These are phyloP conservation scores for Cordilura impudica DNA, from an alignment of 2,888 invertebrate species.

Conservation along the genomic window DNA sequence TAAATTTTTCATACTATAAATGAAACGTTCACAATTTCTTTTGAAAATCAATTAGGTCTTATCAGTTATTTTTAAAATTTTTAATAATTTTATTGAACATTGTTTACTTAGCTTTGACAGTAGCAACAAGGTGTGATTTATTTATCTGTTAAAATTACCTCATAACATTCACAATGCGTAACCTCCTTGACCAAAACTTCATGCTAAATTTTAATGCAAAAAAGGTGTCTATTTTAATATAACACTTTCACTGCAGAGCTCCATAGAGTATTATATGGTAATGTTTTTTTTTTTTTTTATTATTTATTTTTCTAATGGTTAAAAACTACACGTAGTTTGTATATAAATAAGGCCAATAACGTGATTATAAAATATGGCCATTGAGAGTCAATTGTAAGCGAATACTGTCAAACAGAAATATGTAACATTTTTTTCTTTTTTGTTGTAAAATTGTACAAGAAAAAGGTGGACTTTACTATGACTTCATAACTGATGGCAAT, in stretches of 20 bases:
- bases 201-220: slow-evolving; percentile 11
- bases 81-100: too few species aligned
- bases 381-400: slow-evolving; percentile 15
- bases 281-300: too few species aligned
- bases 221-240: slow-evolving; percentile 27
- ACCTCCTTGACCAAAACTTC: slow-evolving; percentile 19
- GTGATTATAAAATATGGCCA: slow-evolving; percentile 33
- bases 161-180: slow-evolving; percentile 30
- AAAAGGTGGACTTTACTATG: not conserved
- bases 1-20: too few species aligned
- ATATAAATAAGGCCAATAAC: slow-evolving; percentile 48
- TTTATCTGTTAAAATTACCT: slow-evolving; percentile 24
- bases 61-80: too few species aligned
- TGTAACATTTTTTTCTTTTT: not conserved
- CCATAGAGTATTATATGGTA: not conserved
- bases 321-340: not conserved
- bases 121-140: slow-evolving; percentile 19
- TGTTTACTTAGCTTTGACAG: too few species aligned
- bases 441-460: not conserved
- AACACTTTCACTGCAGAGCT: slow-evolving; percentile 51
- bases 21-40: too few species aligned
- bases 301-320: slow-evolving; percentile 34
- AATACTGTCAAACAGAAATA: slow-evolving; percentile 10
- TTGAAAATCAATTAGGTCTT: too few species aligned
- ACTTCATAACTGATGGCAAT: slow-evolving; percentile 1